These are phyloP conservation scores for Oryzias javanicus DNA, from an alignment of 2,113 vertebrate genomes.

Conservation along the genomic window DNA sequence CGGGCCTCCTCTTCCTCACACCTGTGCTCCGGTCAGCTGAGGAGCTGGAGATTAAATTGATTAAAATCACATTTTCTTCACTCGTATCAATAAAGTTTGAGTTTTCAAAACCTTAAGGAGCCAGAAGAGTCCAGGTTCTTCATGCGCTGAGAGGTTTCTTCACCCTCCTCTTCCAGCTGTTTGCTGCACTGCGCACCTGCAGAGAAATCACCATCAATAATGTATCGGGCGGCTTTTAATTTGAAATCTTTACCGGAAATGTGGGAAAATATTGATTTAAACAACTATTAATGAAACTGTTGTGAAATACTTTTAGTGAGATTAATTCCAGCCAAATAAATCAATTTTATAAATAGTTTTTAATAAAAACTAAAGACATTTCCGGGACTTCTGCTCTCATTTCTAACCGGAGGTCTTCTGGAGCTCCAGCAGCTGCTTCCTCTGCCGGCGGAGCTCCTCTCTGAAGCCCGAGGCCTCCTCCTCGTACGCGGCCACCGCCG, in stretches of 20 bases:
- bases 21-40: not conserved
- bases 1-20: not conserved
- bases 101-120: conserved; percentile 22
- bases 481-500: conserved; percentile 43
- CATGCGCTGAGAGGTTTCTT: not conserved
- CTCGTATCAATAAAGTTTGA: not conserved
- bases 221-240: not conserved
- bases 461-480: conserved; percentile 44
- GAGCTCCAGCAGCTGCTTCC: conserved; percentile 37
- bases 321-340: conserved; percentile 6
- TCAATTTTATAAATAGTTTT: accelerated
- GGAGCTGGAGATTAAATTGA: not conserved
- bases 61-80: not conserved
- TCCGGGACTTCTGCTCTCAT: not conserved
- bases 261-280: not conserved
- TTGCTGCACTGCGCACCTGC: conserved; percentile 15
- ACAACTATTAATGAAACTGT: not conserved
- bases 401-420: not conserved
- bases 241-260: not conserved
- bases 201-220: not conserved
- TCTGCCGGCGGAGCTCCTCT: conserved; percentile 31
- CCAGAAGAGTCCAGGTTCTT: not conserved
- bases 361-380: accelerated
- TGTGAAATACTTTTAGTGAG: not conserved
- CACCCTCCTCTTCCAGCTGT: conserved; percentile 18